Base-by-base conservation (phyloP, 2,797 vertebrate species). In the Gobionotothen gibberifrons region DNA sequence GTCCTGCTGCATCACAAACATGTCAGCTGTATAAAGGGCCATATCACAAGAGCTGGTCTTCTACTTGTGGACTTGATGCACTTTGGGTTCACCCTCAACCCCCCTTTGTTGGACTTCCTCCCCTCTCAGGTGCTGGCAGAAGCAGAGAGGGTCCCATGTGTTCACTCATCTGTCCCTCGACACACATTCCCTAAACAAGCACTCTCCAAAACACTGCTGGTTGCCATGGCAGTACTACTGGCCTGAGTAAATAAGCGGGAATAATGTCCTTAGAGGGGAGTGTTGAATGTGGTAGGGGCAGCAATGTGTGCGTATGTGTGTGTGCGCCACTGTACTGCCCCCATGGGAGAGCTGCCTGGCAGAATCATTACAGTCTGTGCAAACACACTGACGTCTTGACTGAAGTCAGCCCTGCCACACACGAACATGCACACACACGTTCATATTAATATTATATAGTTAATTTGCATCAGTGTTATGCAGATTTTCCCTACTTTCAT, bases 101-200 rank as follows among this genome's bases (percentile, higher is more conserved):
- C 72, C 29, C 57, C 26, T 55, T 9, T 14, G 6, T 51, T 68
- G 66, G 39, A 69, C 82, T 62, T 83, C 64, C 55, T 69, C 51
- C 56, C 52, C 43, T 73, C 61, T 87, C 71, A 74, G 83, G 68
- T 85, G 79, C 63, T 54, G 17, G 68, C 53, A 83, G 78, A 76
- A 58, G 79, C 73, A 79, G 51, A 83, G 54, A 85, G 60, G 71
- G 65, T 85, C 84, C 81, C 84, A 68, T 68, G 71, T 74, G 81
- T 79, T 86, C 42, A 21, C 74, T 90, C 80, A 88, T 85, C 71
- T 82, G 82, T 92, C 90, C 89, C 86, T 5, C 61, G 87, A 89
- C 83, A 84, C 85, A 85, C 87, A 87, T 90, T 89, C 76, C 82
- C 81, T 82, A 87, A 90, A 83, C 85, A 92, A 92, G 85, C 84